These are phyloP conservation scores for Taxidea taxus DNA, from an alignment of 2,113 vertebrate species.

Conservation along the genomic window DNA sequence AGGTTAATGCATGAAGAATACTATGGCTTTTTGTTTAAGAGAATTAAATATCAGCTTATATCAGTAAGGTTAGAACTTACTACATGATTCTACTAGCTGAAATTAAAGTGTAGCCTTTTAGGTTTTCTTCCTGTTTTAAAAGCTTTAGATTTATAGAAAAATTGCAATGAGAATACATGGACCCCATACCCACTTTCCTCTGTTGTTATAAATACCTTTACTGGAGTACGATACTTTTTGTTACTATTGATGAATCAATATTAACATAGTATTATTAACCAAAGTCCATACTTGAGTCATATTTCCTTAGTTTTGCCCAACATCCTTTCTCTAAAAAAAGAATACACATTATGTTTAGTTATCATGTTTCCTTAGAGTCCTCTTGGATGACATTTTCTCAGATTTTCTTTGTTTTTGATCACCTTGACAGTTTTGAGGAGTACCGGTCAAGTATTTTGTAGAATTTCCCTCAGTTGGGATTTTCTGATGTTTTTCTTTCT, in stretches of 20 bases:
- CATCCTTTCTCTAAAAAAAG: background rate
- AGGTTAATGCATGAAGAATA: background rate
- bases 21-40: background rate
- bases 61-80: background rate
- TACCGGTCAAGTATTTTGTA: background rate
- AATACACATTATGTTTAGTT: background rate
- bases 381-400: background rate
- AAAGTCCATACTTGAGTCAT: background rate
- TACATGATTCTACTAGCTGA: background rate
- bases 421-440: background rate
- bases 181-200: background rate
- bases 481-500: constrained; percentile 4
- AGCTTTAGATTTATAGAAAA: background rate
- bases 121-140: background rate
- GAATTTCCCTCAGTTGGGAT: background rate
- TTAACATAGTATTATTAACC: background rate
- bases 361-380: background rate
- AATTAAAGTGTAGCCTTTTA: background rate
- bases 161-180: background rate
- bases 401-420: constrained; percentile 16
- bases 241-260: background rate
- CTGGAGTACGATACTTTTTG: background rate
- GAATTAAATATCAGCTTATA: background rate
- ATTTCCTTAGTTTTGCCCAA: background rate
- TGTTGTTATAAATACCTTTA: background rate